Percentiles rank a stretch among this genome's conserved stretches.
Conservation (phyloP, 2,888 invertebrate species). For the Synergus japonicus region DNA sequence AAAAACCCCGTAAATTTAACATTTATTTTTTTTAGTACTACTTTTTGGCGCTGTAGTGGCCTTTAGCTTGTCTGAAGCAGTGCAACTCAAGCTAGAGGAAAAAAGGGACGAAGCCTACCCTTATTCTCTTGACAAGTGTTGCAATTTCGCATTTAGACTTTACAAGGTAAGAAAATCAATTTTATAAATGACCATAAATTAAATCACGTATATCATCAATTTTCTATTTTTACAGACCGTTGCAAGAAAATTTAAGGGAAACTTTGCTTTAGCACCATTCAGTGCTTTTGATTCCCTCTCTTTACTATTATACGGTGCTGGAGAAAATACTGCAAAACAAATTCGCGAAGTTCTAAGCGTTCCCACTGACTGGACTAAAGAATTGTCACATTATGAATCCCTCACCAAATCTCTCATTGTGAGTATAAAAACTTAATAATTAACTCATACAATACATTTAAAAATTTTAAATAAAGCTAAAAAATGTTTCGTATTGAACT, state of each 20-base stretch:
- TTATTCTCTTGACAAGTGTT: conserved; percentile 13
- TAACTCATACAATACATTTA: too few relatives aligned
- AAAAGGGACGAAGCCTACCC: not conserved
- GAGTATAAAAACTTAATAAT: not conserved
- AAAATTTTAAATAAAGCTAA: too few relatives aligned
- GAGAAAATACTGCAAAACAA: conserved; percentile 63
- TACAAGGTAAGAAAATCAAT: conserved; percentile 9
- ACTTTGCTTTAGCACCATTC: conserved; percentile 62
- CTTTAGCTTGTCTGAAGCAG: not conserved
- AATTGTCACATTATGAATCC: conserved; percentile 5
- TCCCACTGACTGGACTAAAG: not conserved
- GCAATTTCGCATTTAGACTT: conserved; percentile 22
- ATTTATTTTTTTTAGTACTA: conserved; percentile 1
- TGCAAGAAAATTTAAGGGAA: conserved; percentile 15
- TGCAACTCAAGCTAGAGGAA: not conserved
- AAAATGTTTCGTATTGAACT: too few relatives aligned
- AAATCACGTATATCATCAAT: not conserved
- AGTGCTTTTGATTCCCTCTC: conserved; percentile 71
- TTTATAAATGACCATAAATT: too few relatives aligned
- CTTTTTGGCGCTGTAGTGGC: not conserved
- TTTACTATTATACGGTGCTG: conserved; percentile 67
- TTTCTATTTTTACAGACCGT: not conserved
- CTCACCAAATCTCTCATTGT: conserved; percentile 1
- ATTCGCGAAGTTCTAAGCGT: conserved; percentile 51
- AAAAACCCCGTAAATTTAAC: too few relatives aligned